phyloP scores from a whole-genome alignment of 2,113 vertebrate genomes.

The Opisthocomus hoazin region DNA sequence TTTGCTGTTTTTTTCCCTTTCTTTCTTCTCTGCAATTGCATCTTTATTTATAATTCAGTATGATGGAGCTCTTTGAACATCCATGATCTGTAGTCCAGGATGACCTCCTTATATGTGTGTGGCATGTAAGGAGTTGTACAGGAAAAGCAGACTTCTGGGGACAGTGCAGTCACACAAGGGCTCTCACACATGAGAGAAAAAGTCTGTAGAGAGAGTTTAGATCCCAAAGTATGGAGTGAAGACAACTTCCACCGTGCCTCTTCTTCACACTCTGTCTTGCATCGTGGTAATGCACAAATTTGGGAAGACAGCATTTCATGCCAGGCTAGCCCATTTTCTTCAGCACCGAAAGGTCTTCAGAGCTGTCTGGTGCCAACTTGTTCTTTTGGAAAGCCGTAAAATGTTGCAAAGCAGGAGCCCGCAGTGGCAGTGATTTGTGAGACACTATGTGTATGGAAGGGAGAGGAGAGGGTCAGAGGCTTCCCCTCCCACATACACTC shows the following conservation, averaged over 20 bases:
- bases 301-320: neutral
- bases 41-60: neutral
- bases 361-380: neutral
- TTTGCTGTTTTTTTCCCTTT: neutral
- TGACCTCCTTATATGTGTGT: neutral
- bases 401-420: neutral
- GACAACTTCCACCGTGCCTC: neutral
- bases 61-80: neutral
- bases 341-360: neutral
- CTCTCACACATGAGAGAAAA: neutral
- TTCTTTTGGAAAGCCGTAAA: slow-evolving; percentile 29
- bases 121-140: neutral
- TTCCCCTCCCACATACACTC: neutral
- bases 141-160: neutral
- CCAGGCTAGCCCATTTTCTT: neutral
- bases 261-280: neutral
- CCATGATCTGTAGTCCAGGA: neutral
- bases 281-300: neutral
- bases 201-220: neutral
- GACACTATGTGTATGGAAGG: neutral
- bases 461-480: neutral
- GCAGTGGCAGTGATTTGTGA: neutral
- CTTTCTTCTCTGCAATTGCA: neutral
- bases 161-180: neutral
- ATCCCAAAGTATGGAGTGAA: neutral